Conservation (phyloP, 2,113 vertebrate genomes). For the Axis porcinus region DNA sequence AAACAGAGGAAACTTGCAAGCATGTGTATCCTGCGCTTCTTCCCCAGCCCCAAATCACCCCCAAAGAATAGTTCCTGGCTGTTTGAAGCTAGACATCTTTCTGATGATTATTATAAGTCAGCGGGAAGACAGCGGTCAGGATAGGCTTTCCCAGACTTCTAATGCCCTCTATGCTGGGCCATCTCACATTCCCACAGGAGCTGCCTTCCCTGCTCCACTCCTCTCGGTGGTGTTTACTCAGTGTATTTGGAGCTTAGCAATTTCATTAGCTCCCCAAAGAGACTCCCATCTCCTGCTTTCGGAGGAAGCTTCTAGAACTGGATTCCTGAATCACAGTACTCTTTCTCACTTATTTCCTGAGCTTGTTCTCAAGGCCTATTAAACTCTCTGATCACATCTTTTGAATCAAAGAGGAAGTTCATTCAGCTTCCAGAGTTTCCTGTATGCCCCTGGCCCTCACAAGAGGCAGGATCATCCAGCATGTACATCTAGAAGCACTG, state of each 20-base stretch:
- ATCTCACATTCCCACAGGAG: background rate
- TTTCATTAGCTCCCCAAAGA: background rate
- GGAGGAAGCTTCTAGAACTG: background rate
- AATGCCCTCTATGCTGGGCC: fast-evolving
- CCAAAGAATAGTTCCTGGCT: background rate
- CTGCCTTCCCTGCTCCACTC: background rate
- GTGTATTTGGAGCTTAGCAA: background rate
- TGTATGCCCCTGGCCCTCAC: background rate
- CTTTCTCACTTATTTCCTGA: background rate
- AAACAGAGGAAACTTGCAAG: background rate
- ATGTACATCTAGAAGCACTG: background rate
- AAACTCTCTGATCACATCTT: background rate
- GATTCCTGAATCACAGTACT: background rate
- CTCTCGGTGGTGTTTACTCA: background rate
- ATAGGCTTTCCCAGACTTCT: background rate
- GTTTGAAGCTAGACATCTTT: background rate
- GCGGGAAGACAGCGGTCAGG: background rate
- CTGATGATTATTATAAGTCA: background rate
- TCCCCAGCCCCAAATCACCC: background rate
- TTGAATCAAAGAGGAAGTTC: background rate
- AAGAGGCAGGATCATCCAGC: background rate
- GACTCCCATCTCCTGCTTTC: background rate
- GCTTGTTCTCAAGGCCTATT: background rate
- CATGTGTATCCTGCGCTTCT: background rate
- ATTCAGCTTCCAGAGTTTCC: background rate